phyloP scores from a whole-genome alignment of 2,888 invertebrate species.

The Miltochrista miniata region DNA sequence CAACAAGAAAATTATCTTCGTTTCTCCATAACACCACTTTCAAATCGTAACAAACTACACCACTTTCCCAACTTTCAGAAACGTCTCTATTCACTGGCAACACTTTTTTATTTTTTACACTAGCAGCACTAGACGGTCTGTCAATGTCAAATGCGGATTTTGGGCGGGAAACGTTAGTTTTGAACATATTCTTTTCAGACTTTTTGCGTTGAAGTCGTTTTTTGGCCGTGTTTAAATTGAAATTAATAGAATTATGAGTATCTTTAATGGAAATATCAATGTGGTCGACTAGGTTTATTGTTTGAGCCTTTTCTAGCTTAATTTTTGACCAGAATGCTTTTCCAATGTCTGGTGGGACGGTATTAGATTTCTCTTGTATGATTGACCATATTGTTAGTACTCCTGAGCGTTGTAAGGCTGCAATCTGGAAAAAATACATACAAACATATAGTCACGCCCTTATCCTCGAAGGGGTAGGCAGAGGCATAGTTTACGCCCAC shows the following conservation, averaged over 20 bases:
- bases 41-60: constrained; percentile 61
- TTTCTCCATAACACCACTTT: constrained; percentile 57
- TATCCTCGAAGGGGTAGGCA: no score
- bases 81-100: constrained; percentile 46
- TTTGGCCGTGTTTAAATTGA: constrained; percentile 69
- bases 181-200: constrained; percentile 46
- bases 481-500: no score
- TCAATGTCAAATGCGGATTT: constrained; percentile 55
- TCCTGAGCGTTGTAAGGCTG: constrained; percentile 64
- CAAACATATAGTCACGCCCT: no score
- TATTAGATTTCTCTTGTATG: constrained; percentile 59
- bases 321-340: constrained; percentile 72
- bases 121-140: constrained; percentile 62
- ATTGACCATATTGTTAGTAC: constrained; percentile 68
- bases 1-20: constrained; percentile 61
- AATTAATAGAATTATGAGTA: constrained; percentile 28
- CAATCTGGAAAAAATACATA: constrained; percentile 55
- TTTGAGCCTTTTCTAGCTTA: constrained; percentile 61
- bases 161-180: constrained; percentile 46
- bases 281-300: constrained; percentile 53
- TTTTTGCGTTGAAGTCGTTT: constrained; percentile 52
- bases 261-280: constrained; percentile 41
- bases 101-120: constrained; percentile 39
- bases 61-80: constrained; percentile 56
- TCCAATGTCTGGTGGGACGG: constrained; percentile 52